These are phyloP conservation scores for Sterna hirundo DNA, from an alignment of 2,113 vertebrate genomes.

Conservation along the genomic window DNA sequence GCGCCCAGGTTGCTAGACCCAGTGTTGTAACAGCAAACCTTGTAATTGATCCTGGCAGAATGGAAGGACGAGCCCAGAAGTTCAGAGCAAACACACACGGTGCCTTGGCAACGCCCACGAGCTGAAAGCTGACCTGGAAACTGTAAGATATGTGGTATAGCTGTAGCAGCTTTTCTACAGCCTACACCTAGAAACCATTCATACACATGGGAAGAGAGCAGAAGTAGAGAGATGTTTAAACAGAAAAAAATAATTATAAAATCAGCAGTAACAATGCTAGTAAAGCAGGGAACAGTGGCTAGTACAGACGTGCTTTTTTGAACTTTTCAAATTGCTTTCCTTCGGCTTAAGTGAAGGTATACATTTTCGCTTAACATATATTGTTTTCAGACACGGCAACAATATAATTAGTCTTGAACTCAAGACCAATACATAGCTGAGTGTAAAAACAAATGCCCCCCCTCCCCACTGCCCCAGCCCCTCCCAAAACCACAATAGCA, in stretches of 20 bases:
- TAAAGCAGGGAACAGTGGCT: not conserved
- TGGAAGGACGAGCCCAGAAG: conserved; percentile 1
- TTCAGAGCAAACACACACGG: not conserved
- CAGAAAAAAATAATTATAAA: not conserved
- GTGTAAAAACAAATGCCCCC: not conserved
- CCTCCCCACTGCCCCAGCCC: rapidly evolving
- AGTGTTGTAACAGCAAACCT: conserved; percentile 16
- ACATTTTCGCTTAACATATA: not conserved
- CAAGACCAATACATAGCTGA: not conserved
- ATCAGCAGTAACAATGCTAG: not conserved
- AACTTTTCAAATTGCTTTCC: not conserved
- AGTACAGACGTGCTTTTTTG: not conserved
- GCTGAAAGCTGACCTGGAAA: conserved; percentile 52
- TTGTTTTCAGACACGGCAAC: not conserved
- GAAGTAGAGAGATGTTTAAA: not conserved
- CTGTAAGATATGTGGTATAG: not conserved
- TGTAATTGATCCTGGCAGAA: conserved; percentile 42
- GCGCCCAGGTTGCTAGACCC: not conserved
- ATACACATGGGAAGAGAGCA: not conserved
- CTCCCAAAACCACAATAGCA: not conserved
- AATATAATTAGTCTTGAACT: not conserved
- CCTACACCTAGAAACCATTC: not conserved
- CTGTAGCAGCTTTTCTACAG: not conserved
- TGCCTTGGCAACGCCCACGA: not conserved
- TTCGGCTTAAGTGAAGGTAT: not conserved